Base-by-base conservation (phyloP, 2,797 vertebrate species). In the Myotis findleyi region DNA sequence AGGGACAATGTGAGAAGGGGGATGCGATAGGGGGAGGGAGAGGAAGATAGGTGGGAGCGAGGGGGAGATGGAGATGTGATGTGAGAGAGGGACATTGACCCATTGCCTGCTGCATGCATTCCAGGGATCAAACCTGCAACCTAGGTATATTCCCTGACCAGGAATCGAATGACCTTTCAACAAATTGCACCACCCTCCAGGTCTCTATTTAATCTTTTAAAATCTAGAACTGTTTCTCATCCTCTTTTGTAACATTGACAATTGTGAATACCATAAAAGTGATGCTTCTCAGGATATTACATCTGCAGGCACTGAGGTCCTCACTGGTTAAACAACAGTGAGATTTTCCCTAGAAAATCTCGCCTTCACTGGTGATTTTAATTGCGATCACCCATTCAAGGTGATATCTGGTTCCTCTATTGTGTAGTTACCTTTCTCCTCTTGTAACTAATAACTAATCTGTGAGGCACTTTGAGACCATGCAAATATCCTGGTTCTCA, bases 171-270 rank as follows among this genome's bases (percentile, higher is more conserved):
- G n/a, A 36, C 17, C 9, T 33, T 68, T 18, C 64, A 68, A 36
- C 17, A 33, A 68, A 36, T n/a, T 33, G n/a, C 18, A 8, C n/a
- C n/a, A 36, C n/a, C 17, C 8, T 33, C 64, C n/a, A 68, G 64
- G n/a, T 18, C 64, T 44, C 25, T 59, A 89, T 75, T 84, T 88
- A 62, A 33, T 69, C 14, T 91, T 96, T 66, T 72, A 41, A 71
- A 91, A 30, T 71, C 7, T 71, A n/a, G 2, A 84, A 53, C 25
- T 47, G 0, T 80, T 83, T 94, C 55, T 93, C 38, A 9, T 55
- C n/a, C 41, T 76, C 27, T 95, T 89, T 55, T 55, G 57, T 51
- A 57, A 57, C 4, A 36, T 6, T 71, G 89, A 30, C 51, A 33
- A 66, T 92, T 96, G 93, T 71, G 13, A 91, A 75, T 71, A 23